A percentile compares a stretch with the other conserved stretches of the same genome.
Conservation (phyloP, 1,140 invertebrate genomes). For the Chrysomallon squamiferum region DNA sequence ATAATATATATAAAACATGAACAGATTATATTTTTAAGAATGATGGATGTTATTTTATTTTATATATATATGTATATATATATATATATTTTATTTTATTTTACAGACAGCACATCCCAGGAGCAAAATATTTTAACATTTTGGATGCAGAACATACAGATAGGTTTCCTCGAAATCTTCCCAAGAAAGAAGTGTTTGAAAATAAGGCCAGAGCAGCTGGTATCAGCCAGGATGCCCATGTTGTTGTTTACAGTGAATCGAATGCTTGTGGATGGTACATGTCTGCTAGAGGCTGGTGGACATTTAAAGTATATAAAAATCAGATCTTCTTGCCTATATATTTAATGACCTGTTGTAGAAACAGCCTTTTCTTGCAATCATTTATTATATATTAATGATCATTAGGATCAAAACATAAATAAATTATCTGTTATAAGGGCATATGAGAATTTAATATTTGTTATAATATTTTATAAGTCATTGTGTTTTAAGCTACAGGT, state of each 20-base stretch:
- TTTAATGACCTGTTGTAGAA: neutral
- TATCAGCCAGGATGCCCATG: conserved; percentile 24
- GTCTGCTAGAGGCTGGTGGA: conserved; percentile 38
- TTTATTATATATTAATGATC: neutral
- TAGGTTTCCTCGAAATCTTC: conserved; percentile 37
- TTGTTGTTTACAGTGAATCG: conserved; percentile 38
- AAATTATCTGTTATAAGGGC: neutral
- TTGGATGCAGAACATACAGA: conserved; percentile 26
- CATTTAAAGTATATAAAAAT: conserved; percentile 27
- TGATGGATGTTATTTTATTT: no score
- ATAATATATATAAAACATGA: no score
- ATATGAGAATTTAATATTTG: neutral
- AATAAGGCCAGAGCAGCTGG: conserved; percentile 25
- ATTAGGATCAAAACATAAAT: neutral
- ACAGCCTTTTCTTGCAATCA: neutral
- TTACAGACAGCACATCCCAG: conserved; percentile 37
- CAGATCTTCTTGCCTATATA: neutral
- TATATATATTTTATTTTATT: no score
- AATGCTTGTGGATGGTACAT: conserved; percentile 33
- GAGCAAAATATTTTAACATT: conserved; percentile 34
- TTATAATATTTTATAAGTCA: conserved; percentile 1
- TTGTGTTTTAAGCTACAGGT: no score
- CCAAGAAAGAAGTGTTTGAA: conserved; percentile 32
- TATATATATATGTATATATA: no score
- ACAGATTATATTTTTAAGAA: no score